These are phyloP conservation scores for Glomeris maerens DNA, from an alignment of 1,140 invertebrate species.

Conservation along the genomic window DNA sequence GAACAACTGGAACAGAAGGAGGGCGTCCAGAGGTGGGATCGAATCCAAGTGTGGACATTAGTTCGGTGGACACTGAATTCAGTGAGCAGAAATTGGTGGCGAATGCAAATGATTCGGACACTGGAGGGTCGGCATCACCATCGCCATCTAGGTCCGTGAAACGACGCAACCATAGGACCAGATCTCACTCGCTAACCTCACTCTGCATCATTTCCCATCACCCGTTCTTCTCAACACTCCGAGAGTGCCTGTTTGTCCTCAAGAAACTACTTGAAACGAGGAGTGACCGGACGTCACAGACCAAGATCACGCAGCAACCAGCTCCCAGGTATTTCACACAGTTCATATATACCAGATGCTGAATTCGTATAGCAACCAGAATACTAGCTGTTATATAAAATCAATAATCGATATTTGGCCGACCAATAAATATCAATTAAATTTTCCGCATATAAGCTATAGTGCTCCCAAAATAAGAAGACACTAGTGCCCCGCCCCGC, in stretches of 20 bases:
- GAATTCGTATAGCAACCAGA: no score
- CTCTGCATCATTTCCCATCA: conserved; percentile 97
- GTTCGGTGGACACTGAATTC: conserved; percentile 66
- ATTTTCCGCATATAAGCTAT: no score
- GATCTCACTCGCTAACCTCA: conserved; percentile 87
- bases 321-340: no score
- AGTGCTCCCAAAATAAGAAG: no score
- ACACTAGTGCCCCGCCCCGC: no score
- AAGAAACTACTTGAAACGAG: conserved; percentile 92
- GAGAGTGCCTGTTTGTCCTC: conserved; percentile 89
- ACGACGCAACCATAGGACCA: conserved; percentile 43
- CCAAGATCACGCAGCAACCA: no score
- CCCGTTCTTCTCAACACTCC: conserved; percentile 95
- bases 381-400: no score
- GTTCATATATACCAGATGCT: no score
- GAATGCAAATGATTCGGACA: conserved; percentile 7
- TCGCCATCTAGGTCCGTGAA: conserved; percentile 17
- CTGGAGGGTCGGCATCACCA: conserved; percentile 16
- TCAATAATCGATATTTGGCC: no score
- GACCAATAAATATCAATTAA: no score
- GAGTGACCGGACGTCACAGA: conserved; percentile 81
- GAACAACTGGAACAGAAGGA: not conserved
- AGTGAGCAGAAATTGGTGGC: conserved; percentile 4
- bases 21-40: not conserved
- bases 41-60: conserved; percentile 40